Evolutionary conservation across 2,888 invertebrate genomes (phyloP).

Genomic region (Busseola fusca): DNA sequence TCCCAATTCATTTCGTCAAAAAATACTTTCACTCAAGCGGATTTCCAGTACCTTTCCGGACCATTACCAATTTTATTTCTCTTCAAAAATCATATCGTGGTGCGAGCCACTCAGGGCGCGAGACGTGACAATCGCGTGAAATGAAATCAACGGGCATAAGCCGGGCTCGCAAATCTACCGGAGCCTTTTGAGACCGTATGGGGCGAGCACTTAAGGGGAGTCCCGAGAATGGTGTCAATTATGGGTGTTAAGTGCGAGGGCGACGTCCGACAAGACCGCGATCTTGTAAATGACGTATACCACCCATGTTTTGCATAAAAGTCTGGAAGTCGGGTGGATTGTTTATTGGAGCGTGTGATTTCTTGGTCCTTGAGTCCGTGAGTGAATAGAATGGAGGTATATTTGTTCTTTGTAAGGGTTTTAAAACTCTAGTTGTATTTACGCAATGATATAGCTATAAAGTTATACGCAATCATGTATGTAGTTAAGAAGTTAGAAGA

Average conservation of each 20-base stretch:
- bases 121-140: conserved; percentile 86
- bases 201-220: conserved; percentile 85
- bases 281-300: conserved; percentile 60
- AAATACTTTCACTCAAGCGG: conserved; percentile 70
- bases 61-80: conserved; percentile 88
- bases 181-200: conserved; percentile 79
- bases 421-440: background rate
- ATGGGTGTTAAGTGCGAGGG: conserved; percentile 84
- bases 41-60: conserved; percentile 80
- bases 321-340: conserved; percentile 55
- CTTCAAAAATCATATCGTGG: conserved; percentile 82
- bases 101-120: conserved; percentile 80
- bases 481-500: background rate
- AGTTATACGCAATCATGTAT: background rate
- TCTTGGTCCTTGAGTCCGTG: conserved; percentile 5
- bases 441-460: background rate
- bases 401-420: background rate
- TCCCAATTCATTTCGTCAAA: conserved; percentile 68
- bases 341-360: conserved; percentile 43
- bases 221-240: conserved; percentile 87
- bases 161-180: conserved; percentile 83
- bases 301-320: conserved; percentile 67
- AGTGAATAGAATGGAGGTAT: background rate
- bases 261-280: conserved; percentile 56
- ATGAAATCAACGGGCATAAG: conserved; percentile 87